Evolutionary conservation across 2,888 invertebrate genomes (phyloP), one percentile per base, ranked within the genome.

Genomic region (Ormyrus labotus): DNA sequence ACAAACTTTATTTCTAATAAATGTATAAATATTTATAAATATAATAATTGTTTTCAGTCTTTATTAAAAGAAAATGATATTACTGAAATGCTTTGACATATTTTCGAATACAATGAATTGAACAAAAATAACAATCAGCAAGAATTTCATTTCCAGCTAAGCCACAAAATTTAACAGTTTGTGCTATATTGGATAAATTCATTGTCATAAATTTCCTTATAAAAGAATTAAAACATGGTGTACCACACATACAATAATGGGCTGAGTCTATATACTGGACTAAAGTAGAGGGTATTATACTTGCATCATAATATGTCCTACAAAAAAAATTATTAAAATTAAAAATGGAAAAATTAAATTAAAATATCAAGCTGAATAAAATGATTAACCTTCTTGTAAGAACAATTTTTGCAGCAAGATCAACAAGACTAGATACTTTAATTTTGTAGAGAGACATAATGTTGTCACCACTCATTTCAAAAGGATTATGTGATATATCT

Each of bases 121-220:
- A 94, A 88, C 94, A 95, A 88, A 93, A 94, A 86, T 92, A 93
- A 87, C 93, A 93, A 85, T 94, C 93, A 85, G 94, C 92, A 48
- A 92, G 91, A 63, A 93, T 91, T 84, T 88, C 88, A 82, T 88
- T 86, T 84, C 87, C 87, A 82, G 89, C 88, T 84, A 87, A 84
- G 5, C 85, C 84, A 57, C 80, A 75, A 72, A 82, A 82, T 57
- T 82, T 87, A 11, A 87, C 82, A 71, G 81, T 85, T 4, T 79
- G 82, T 50, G 88, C 75, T 80, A 89, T 85, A 7, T 10, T 61
- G 53, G 83, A 85, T 61, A 88, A 80, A 74, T 85, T 77, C 5
- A 84, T 82, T 6, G 77, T 64, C 0, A 86, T 73, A 11, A 81
- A 72, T 67, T 83, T 83, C 68, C 83, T 86, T 51, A 85, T 64